Percentiles rank a stretch among this genome's conserved stretches.
phyloP scores from a whole-genome alignment of 2,113 vertebrate species.

The Albula glossodonta region DNA sequence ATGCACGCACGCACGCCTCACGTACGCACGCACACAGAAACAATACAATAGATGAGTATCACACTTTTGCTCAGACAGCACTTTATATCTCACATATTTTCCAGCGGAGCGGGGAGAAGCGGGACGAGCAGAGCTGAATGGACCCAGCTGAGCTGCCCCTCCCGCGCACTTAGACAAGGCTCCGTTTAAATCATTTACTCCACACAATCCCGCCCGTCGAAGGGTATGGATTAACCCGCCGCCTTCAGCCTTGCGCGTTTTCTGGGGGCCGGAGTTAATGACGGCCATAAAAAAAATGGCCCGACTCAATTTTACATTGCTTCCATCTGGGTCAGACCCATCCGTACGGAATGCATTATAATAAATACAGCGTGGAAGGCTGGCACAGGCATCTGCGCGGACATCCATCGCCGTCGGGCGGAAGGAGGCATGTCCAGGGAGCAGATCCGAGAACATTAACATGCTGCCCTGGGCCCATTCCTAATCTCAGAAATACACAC shows the following conservation, averaged over 20 bases:
- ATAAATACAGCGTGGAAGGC: slow-evolving; percentile 43
- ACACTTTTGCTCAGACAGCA: neutral
- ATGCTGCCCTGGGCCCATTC: slow-evolving; percentile 34
- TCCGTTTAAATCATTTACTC: slow-evolving; percentile 23
- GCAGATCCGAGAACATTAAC: slow-evolving; percentile 38
- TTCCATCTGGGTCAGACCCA: slow-evolving; percentile 38
- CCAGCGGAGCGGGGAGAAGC: neutral
- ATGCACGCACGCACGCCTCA: neutral
- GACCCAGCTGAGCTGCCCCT: neutral
- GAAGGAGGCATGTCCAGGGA: neutral
- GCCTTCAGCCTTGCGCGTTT: slow-evolving; percentile 30
- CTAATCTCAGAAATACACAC: slow-evolving; percentile 39
- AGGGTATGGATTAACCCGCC: slow-evolving; percentile 43
- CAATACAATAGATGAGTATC: neutral
- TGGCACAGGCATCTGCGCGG: neutral
- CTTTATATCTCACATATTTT: neutral
- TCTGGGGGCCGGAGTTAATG: slow-evolving; percentile 49
- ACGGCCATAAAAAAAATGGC: slow-evolving; percentile 50
- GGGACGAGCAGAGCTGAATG: neutral
- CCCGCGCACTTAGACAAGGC: neutral
- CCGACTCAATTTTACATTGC: slow-evolving; percentile 45
- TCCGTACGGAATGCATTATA: slow-evolving; percentile 48
- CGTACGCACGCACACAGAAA: neutral
- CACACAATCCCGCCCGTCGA: slow-evolving; percentile 39
- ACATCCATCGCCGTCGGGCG: slow-evolving; percentile 35